phyloP scores from a whole-genome alignment of 2,888 invertebrate genomes.

The Ypsolopha scabrella region DNA sequence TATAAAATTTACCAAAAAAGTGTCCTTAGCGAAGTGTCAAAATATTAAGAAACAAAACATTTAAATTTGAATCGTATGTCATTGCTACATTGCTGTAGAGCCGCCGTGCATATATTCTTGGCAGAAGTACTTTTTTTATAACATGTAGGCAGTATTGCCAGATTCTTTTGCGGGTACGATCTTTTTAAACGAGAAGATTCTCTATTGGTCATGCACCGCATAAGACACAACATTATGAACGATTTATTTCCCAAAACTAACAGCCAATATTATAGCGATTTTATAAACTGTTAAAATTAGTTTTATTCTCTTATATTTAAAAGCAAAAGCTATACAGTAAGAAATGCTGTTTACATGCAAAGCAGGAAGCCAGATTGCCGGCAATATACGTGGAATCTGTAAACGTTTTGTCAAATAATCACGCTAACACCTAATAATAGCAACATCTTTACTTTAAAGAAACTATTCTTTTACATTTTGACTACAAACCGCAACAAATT shows the following conservation, averaged over 20 bases:
- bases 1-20: no score
- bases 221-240: no score
- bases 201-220: no score
- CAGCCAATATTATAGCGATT: not conserved
- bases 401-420: conserved; percentile 70
- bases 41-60: no score
- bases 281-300: not conserved
- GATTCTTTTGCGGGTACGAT: no score
- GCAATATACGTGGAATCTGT: conserved; percentile 57
- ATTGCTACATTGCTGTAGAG: no score
- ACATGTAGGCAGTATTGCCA: no score
- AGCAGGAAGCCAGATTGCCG: conserved; percentile 65
- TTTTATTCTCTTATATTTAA: conserved; percentile 34
- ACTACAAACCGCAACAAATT: conserved; percentile 9
- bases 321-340: conserved; percentile 28
- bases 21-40: no score
- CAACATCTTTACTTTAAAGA: conserved; percentile 53
- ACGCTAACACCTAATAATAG: conserved; percentile 66
- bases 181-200: no score
- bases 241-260: not conserved
- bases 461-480: conserved; percentile 38
- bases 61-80: no score
- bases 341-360: conserved; percentile 58
- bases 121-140: no score
- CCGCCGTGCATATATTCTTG: no score